These are phyloP conservation scores for Allolobophora icterica DNA, from an alignment of 2,888 invertebrate genomes.

Conservation along the genomic window DNA sequence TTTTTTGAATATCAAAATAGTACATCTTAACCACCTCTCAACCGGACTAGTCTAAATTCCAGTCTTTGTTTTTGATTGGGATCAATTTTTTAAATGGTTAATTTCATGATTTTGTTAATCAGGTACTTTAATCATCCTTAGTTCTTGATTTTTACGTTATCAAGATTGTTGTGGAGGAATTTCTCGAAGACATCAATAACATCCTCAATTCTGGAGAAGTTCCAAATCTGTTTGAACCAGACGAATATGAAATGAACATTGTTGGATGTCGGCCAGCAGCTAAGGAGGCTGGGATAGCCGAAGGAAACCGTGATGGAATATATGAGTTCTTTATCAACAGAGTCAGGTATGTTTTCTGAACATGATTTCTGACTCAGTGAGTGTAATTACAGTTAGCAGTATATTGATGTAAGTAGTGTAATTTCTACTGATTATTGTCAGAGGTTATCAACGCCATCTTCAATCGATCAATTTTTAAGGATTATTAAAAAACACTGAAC, in stretches of 20 bases:
- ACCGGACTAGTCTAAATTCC: neutral
- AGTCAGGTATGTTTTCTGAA: constrained; percentile 67
- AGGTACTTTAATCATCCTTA: neutral
- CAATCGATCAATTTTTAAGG: neutral
- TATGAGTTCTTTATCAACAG: constrained; percentile 85
- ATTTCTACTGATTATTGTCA: neutral
- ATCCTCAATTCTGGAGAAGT: constrained; percentile 90
- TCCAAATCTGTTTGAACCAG: constrained; percentile 81
- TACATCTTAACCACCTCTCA: too few species aligned
- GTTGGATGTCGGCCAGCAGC: constrained; percentile 78
- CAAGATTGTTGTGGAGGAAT: constrained; percentile 85
- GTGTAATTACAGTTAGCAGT: neutral
- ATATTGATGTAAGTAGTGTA: neutral
- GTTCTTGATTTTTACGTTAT: neutral
- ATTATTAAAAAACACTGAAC: neutral
- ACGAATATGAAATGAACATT: constrained; percentile 83
- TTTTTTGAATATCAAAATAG: too few species aligned
- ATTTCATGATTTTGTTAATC: neutral
- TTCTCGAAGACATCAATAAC: constrained; percentile 89
- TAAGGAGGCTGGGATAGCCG: constrained; percentile 74
- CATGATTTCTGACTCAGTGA: neutral
- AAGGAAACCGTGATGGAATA: constrained; percentile 77
- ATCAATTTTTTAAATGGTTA: neutral
- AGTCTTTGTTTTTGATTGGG: neutral
- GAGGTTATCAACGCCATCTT: neutral